Base-by-base conservation (phyloP, 2,888 invertebrate genomes). In the Ectobius pallidus region DNA sequence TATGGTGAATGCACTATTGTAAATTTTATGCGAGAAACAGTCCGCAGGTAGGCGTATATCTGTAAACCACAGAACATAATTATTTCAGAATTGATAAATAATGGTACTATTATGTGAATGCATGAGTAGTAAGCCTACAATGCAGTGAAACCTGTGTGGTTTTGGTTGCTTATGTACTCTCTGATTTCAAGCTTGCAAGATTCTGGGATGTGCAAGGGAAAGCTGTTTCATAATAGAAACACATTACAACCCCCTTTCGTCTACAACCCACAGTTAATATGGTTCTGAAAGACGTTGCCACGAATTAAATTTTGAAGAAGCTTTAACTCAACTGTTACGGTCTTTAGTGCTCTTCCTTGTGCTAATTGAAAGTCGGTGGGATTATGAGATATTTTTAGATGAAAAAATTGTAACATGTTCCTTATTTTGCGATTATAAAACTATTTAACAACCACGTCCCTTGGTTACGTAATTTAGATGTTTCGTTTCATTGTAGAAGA, bases 301-400 rank as follows among this genome's bases (percentile, higher is more conserved):
- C 58, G 68, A 44, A 71, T 73, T 71, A 73, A 73, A 68, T 73
- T 70, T 73, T 73, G 27, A 70, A 73, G 71, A 71, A 68, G 63
- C 22, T 39, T 11, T 2, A 42, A 20, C 22, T 63, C 22, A 22
- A 1, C 16, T 39, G 1, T 39, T 63, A 22, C 42, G 7, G 61
- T 20, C 18, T 7, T 46, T 11, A 2, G 22, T 25, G 1, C 25
- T 18, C 22, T 25, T 6, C 20, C 4, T 4, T 52, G 25, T 25
- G 52, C 25, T 25, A 1, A 2, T 52, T n/a, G n/a, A n/a, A n/a
- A n/a, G n/a, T n/a, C n/a, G n/a, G n/a, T n/a, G n/a, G n/a, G n/a
- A n/a, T n/a, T n/a, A n/a, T n/a, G n/a, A n/a, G n/a, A n/a, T n/a
- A n/a, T n/a, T n/a, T n/a, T n/a, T n/a, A n/a, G n/a, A n/a, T n/a